Evolutionary conservation across 2,113 vertebrate species (phyloP).

Genomic region (cattle (Bos taurus)): DNA sequence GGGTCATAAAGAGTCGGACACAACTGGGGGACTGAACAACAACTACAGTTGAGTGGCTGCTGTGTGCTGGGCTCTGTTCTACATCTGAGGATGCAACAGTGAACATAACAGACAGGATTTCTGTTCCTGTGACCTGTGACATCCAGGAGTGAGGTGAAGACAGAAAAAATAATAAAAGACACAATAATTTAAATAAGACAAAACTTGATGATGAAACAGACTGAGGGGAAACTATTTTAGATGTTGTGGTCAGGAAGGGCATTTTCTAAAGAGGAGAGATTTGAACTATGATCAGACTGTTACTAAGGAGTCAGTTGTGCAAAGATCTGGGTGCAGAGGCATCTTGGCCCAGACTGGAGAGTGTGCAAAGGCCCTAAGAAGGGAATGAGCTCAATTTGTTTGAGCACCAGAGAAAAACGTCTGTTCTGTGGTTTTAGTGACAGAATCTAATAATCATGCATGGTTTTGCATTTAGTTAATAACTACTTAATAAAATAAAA

Average conservation of each 20-base stretch:
- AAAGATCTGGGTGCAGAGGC: neutral
- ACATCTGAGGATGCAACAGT: neutral
- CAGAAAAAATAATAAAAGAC: neutral
- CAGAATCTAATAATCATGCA: neutral
- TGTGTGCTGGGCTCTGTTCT: neutral
- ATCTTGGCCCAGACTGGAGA: neutral
- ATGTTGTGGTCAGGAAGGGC: neutral
- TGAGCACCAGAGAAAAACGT: neutral
- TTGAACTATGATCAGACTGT: neutral
- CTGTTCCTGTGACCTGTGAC: neutral
- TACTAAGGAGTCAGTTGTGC: neutral
- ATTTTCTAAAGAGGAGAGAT: slow-evolving; percentile 16
- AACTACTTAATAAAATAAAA: neutral
- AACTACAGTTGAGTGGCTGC: neutral
- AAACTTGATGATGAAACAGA: neutral
- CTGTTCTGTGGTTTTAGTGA: neutral
- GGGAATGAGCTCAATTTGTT: neutral
- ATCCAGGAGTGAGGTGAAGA: neutral
- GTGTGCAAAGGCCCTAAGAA: neutral
- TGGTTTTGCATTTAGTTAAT: neutral
- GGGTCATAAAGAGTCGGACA: neutral
- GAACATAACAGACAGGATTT: neutral
- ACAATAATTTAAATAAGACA: neutral
- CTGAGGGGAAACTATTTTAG: neutral
- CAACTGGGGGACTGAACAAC: neutral